Base-by-base conservation (phyloP, 1,140 invertebrate genomes). In the Drosophila setifemur region DNA sequence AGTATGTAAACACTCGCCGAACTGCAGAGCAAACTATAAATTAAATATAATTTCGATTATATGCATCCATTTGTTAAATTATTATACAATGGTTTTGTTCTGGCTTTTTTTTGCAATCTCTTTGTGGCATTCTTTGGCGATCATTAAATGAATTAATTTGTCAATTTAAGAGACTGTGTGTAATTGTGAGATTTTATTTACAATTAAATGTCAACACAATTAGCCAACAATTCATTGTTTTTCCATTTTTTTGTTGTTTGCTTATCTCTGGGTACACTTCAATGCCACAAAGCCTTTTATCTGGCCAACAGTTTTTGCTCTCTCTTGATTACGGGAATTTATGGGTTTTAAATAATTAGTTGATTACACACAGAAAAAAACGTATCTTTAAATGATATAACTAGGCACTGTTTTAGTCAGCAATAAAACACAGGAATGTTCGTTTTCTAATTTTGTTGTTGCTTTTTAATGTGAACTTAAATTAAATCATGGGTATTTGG, bases 331-430 rank as follows among this genome's bases (percentile, higher is more conserved):
- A 69, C 53, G 31, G 61, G 61, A 45, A 37, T 49, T 77, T 78
- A 77, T 73, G 70, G 74, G 49, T 44, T 28, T 48, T 71, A 66
- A 66, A 76, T 66, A 71, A 48, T 55, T 64, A 31, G 57, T 73
- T 78, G 49, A 79, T 73, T 78, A n/a, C n/a, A n/a, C n/a, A n/a
- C n/a, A n/a, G n/a, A n/a, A n/a, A n/a, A n/a, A 49, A 31, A 61
- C 31, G 3, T 5, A 39, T 40, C 57, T 4, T 7, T 12, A 33
- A 64, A 49, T 48, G 40, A 21, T 12, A 33, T n/a, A 28, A 44
- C 12, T 6, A 63, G 47, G 9, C 60, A 29, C 60, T 48, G 42
- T 64, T 42, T n/a, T 64, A 49, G 60, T 64, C 60, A 18, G 6
- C 14, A 16, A 33, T 7, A 35, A 48, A 21, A 44, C 26, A 33